These are phyloP conservation scores for Lithophane ornitopus DNA, from an alignment of 2,888 invertebrate genomes.

Conservation along the genomic window DNA sequence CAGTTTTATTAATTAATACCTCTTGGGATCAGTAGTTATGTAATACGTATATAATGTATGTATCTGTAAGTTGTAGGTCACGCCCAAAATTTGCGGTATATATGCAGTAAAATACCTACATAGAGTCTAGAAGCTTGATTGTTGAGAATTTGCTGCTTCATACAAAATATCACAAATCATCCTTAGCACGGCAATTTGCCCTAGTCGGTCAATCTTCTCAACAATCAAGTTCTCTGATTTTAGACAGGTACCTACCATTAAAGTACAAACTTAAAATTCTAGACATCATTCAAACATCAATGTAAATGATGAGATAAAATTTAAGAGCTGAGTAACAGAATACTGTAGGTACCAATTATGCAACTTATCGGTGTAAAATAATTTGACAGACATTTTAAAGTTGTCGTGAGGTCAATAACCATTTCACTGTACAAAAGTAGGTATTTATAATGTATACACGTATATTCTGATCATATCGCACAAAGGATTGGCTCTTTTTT, in stretches of 20 bases:
- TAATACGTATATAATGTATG: conserved; percentile 24
- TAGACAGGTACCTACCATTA: conserved; percentile 6
- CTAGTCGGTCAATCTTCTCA: not conserved
- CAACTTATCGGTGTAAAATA: no score
- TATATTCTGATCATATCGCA: conserved; percentile 41
- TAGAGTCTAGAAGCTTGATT: not conserved
- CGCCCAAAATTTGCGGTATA: conserved; percentile 1
- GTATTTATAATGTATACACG: conserved; percentile 18
- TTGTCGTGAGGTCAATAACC: conserved; percentile 4
- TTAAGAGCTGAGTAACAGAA: not conserved
- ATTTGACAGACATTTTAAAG: not conserved
- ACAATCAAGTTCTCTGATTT: conserved; percentile 1
- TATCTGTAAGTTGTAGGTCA: conserved; percentile 24
- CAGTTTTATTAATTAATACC: conserved; percentile 11
- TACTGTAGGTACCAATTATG: not conserved
- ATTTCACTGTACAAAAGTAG: conserved; percentile 1
- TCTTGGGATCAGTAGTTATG: conserved; percentile 48
- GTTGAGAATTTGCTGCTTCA: conserved; percentile 10
- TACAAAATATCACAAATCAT: not conserved
- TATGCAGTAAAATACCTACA: conserved; percentile 17
- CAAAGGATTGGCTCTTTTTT: conserved; percentile 31
- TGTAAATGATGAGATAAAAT: conserved; percentile 5
- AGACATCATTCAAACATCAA: conserved; percentile 8
- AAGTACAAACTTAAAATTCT: conserved; percentile 48
- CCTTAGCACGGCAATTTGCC: not conserved